Percentiles rank a stretch among this genome's conserved stretches.
These are phyloP conservation scores for Coecobrya sp. DNA, from an alignment of 2,888 invertebrate genomes.

Conservation along the genomic window DNA sequence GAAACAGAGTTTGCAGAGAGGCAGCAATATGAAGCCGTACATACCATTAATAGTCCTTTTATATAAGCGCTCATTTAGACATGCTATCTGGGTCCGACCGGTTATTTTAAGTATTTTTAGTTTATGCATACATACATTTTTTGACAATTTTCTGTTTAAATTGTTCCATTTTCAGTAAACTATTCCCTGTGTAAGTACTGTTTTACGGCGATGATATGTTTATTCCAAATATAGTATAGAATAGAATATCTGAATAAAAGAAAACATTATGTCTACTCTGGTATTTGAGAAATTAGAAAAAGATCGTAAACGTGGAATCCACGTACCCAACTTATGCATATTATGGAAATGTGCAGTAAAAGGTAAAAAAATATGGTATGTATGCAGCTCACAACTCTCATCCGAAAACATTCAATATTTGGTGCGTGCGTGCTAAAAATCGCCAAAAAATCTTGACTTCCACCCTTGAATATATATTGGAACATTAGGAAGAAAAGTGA, in stretches of 20 bases:
- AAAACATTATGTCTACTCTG: neutral
- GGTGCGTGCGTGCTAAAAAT: slow-evolving; percentile 83
- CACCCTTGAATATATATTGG: slow-evolving; percentile 78
- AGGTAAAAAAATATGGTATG: slow-evolving; percentile 58
- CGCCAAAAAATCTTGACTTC: slow-evolving; percentile 76
- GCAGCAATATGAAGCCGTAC: neutral
- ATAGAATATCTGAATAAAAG: neutral
- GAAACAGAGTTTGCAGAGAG: neutral
- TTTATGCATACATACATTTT: neutral
- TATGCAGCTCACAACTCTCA: slow-evolving; percentile 73
- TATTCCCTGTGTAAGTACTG: neutral
- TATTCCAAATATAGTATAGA: slow-evolving; percentile 14
- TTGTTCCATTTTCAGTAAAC: neutral
- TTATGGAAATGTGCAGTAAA: slow-evolving; percentile 55
- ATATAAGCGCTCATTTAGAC: neutral
- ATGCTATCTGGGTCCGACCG: neutral
- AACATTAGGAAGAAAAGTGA: slow-evolving; percentile 61
- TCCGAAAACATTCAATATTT: slow-evolving; percentile 76
- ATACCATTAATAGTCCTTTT: no score
- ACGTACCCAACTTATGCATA: neutral
- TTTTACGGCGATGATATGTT: neutral
- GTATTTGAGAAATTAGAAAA: slow-evolving; percentile 28
- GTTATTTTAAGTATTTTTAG: neutral
- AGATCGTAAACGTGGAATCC: neutral
- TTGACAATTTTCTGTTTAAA: slow-evolving; percentile 6